These are phyloP conservation scores for Oreotrochilus melanogaster DNA, from an alignment of 2,113 vertebrate genomes.

Conservation along the genomic window DNA sequence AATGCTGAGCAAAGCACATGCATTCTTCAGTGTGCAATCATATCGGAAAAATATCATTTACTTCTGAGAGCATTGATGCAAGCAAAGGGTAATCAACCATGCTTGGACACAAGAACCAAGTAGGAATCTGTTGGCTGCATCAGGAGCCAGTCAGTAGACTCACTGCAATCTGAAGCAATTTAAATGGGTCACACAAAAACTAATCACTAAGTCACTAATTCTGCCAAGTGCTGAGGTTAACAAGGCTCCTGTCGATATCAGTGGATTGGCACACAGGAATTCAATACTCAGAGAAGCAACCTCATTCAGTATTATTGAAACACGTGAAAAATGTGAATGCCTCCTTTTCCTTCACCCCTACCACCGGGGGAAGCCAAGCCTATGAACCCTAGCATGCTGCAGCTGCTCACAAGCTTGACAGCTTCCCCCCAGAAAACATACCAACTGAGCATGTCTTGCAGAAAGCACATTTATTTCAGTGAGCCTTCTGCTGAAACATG, in stretches of 20 bases:
- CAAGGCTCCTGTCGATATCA: constrained; percentile 11
- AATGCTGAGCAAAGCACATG: neutral
- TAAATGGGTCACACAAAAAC: neutral
- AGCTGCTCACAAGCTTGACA: neutral
- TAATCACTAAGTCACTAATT: constrained; percentile 42
- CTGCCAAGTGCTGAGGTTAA: neutral
- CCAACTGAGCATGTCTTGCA: neutral
- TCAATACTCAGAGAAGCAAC: neutral
- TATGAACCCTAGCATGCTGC: neutral
- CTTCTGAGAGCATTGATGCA: neutral
- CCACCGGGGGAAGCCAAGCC: neutral
- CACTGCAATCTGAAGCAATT: neutral
- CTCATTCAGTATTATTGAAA: neutral
- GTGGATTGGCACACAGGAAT: constrained; percentile 3
- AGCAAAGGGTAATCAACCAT: neutral
- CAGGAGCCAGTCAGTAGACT: neutral
- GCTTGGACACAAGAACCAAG: neutral
- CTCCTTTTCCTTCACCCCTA: neutral
- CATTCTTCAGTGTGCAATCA: neutral
- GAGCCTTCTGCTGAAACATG: neutral
- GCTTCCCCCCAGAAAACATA: neutral
- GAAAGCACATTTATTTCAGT: neutral
- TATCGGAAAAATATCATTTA: neutral
- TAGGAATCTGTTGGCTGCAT: neutral
- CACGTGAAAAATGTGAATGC: accelerated